Conservation (phyloP, 2,797 vertebrate genomes). For the Hyperoplus immaculatus region DNA sequence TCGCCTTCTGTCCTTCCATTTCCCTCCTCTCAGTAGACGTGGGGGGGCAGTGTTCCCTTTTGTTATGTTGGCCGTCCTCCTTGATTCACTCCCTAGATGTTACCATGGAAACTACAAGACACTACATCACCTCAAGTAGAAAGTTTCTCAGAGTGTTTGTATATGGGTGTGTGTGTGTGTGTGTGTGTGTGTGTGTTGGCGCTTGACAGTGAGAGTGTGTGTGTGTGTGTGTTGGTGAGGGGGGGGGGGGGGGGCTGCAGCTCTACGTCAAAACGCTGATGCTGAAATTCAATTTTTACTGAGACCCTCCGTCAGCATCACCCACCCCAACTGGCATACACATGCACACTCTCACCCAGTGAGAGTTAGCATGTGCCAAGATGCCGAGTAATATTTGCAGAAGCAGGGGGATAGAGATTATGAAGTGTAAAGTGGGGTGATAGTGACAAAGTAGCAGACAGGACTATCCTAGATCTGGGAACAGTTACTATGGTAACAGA, state of each 20-base stretch:
- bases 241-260: conserved; percentile 16
- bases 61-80: conserved; percentile 79
- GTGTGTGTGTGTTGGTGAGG: conserved; percentile 15
- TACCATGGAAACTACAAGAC: conserved; percentile 89
- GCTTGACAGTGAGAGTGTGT: conserved; percentile 10
- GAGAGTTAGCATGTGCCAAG: conserved; percentile 32
- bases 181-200: conserved; percentile 29
- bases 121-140: conserved; percentile 84
- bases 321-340: conserved; percentile 22
- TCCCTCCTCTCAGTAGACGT: conserved; percentile 69
- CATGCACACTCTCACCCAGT: conserved; percentile 1
- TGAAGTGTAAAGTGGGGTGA: conserved; percentile 31
- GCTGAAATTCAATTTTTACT: conserved; percentile 66
- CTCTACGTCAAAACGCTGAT: conserved; percentile 63
- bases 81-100: conserved; percentile 81
- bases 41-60: conserved; percentile 84
- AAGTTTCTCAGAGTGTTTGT: conserved; percentile 76
- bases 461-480: conserved; percentile 65
- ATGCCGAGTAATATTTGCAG: conserved; percentile 43
- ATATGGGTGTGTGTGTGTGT: conserved; percentile 29
- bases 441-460: conserved; percentile 49
- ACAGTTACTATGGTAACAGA: conserved; percentile 80
- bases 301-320: conserved; percentile 40
- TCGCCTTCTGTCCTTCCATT: conserved; percentile 25
- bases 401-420: conserved; percentile 34